Evolutionary conservation across 2,113 vertebrate species (phyloP), one percentile per base, ranked within the genome.

Genomic region (Probosciger aterrimus): DNA sequence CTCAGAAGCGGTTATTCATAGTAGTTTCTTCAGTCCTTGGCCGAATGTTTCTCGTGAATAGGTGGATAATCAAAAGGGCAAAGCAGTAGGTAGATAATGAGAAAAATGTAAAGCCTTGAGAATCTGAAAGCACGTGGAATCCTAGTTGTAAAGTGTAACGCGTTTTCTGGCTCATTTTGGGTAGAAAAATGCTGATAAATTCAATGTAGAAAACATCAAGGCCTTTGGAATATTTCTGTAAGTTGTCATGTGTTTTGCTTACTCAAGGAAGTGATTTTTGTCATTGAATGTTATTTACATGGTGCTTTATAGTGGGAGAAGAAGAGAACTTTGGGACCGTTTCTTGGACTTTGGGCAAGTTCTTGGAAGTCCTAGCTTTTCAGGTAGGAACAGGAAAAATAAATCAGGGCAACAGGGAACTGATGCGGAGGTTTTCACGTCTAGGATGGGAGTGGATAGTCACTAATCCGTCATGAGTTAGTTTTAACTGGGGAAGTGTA

Each of bases 1-100:
- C 8, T 41, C 12, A 1, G 14, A 1, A 17, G 23, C 10, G 19
- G 14, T 27, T 11, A 1, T 12, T 31, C 25, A 0, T 19, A 1
- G 1, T 1, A 11, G 37, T 19, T 52, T 8, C 6, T 18, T 23
- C 33, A 6, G 9, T 1, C 7, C 25, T 15, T 3, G 11, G 30
- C 18, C 2, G 28, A 28, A 1, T 5, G 1, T 25, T 53, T 49
- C 31, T 5, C 24, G 22, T 3, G 6, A 11, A 4, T 82, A 33
- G 24, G 44, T 50, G 37, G 69, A 2, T 33, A 22, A 44, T 11
- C 28, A 23, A 11, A 74, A 64, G 27, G 20, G 44, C 10, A 52
- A 18, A 6, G 59, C 28, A 19, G 47, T 19, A 2, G 16, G 31
- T 19, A 16, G 52, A 12, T 46, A 14, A 53, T n/a, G 6, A 64